Conservation (phyloP, 2,888 invertebrate species). For the Pachliopta kotzebuea region DNA sequence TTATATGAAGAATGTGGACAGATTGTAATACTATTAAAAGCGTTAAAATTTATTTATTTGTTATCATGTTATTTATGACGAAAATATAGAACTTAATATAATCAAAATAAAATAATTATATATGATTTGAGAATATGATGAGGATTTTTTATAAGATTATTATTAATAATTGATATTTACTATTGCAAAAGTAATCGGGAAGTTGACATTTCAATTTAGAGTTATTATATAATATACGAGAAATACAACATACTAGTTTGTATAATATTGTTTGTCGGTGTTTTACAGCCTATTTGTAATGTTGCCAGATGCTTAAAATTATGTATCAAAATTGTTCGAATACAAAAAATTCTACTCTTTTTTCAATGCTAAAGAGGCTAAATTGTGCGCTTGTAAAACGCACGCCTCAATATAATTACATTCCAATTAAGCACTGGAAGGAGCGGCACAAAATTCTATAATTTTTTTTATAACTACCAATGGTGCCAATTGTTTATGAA, state of each 20-base stretch:
- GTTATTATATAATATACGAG: not conserved
- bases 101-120: not conserved
- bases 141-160: constrained; percentile 2
- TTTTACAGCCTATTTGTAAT: not conserved
- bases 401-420: not conserved
- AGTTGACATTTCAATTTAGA: not conserved
- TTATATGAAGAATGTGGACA: not conserved
- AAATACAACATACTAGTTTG: not conserved
- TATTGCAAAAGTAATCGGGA: not conserved
- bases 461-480: constrained; percentile 31
- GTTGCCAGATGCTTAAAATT: not conserved
- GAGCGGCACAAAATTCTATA: constrained; percentile 31
- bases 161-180: not conserved
- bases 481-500: constrained; percentile 33
- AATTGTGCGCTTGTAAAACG: not conserved
- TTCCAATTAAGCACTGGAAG: not conserved
- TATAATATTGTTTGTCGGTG: not conserved
- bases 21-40: not conserved
- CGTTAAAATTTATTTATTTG: not conserved
- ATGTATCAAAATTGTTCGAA: not conserved
- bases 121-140: not conserved
- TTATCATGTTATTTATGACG: not conserved
- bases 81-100: not conserved
- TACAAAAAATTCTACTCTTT: not conserved
- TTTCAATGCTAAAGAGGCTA: not conserved